Evolutionary conservation across 1,140 invertebrate species (phyloP), one percentile per base, ranked within the genome.

Genomic region (Zaprionus africanus): DNA sequence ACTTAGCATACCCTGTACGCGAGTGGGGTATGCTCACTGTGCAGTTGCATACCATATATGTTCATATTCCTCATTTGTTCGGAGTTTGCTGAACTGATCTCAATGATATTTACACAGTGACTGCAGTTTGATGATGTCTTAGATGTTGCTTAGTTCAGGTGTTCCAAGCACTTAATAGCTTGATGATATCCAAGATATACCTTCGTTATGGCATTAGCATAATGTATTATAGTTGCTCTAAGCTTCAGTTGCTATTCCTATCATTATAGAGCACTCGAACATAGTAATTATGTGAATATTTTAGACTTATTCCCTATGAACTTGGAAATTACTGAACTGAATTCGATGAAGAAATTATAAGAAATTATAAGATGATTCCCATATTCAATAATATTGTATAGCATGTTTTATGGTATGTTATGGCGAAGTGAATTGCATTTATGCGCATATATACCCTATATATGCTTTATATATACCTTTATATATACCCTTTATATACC

Each of bases 1-100:
- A 64, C 61, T 62, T 24, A 56, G 31, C 28, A 66, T 64, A 66
- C 66, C 66, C 72, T 58, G 66, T 43, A 62, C 28, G 34, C 24
- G 9, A 19, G 15, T 4, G 24, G 46, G 46, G 46, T 43, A 9
- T 43, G 41, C 41, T n/a, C n/a, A n/a, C n/a, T n/a, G n/a, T 5
- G 1, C 6, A 7, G 4, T 38, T 38, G 36, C 13, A 15, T 5
- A n/a, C n/a, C 2, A 46, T 5, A 38, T 38, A 38, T 38, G 36
- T 13, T 5, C 5, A 38, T 38, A 38, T 38, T 38, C 1, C 12
- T 5, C 36, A 38, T 15, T 38, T 38, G 3, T 9, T 34, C 2
- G 3, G 0, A 34, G 9, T 11, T 34, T 11, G 11, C 31, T 34
- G 3, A 34, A 34, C 31, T 0, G 9, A 34, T 38, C 15, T 38